Percentiles rank a stretch among this genome's conserved stretches.
These are phyloP conservation scores for Drosophila engyochracea DNA, from an alignment of 2,888 invertebrate species.

Conservation along the genomic window DNA sequence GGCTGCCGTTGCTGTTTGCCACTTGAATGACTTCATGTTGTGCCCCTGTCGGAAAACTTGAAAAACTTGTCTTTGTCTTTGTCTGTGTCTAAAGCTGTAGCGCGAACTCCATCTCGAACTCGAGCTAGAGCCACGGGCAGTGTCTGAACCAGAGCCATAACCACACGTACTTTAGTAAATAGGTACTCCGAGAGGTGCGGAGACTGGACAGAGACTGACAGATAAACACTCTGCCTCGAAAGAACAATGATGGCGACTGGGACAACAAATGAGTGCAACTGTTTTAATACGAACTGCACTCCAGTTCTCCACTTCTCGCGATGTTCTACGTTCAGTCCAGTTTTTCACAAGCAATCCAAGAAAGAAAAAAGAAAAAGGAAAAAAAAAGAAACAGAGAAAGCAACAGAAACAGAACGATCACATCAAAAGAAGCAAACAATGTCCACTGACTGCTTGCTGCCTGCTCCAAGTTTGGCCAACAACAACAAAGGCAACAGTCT, in stretches of 20 bases:
- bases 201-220: conserved; percentile 17
- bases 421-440: conserved; percentile 55
- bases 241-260: conserved; percentile 62
- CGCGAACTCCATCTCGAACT: conserved; percentile 12
- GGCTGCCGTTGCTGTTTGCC: conserved; percentile 64
- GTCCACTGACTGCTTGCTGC: conserved; percentile 50
- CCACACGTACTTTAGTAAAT: conserved; percentile 63
- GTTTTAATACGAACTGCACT: conserved; percentile 65
- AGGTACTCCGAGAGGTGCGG: conserved; percentile 56
- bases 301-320: conserved; percentile 26
- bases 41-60: conserved; percentile 78
- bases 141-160: conserved; percentile 47
- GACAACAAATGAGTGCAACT: conserved; percentile 77
- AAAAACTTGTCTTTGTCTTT: conserved; percentile 78
- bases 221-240: conserved; percentile 47
- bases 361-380: conserved; percentile 2
- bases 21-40: conserved; percentile 80
- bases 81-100: conserved; percentile 61
- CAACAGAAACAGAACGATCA: conserved; percentile 19
- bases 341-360: conserved; percentile 23
- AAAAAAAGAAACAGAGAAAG: conserved; percentile 12
- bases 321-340: conserved; percentile 39
- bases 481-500: conserved; percentile 5
- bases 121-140: conserved; percentile 38
- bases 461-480: conserved; percentile 48